Conservation (phyloP, 2,797 vertebrate species). For the Selene dorsalis region DNA sequence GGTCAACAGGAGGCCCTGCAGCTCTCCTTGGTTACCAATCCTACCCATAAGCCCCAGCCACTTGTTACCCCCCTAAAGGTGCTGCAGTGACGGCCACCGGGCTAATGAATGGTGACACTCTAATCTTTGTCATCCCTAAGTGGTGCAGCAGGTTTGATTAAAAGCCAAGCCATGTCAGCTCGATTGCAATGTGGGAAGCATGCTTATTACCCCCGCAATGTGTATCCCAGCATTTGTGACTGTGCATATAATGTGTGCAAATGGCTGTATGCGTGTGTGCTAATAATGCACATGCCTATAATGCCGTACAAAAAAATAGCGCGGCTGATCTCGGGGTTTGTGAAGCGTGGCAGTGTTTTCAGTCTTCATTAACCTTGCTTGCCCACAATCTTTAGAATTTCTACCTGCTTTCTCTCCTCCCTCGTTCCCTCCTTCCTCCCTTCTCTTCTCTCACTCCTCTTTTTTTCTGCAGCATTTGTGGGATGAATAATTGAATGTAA, state of each 20-base stretch:
- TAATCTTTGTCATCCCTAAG: slow-evolving; percentile 80
- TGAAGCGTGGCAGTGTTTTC: slow-evolving; percentile 69
- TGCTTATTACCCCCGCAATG: slow-evolving; percentile 51
- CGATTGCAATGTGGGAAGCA: slow-evolving; percentile 57
- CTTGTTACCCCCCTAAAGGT: slow-evolving; percentile 47
- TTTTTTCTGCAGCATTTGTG: slow-evolving; percentile 41
- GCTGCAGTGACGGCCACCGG: slow-evolving; percentile 61
- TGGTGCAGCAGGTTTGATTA: slow-evolving; percentile 80
- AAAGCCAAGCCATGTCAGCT: slow-evolving; percentile 67
- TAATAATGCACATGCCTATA: slow-evolving; percentile 33
- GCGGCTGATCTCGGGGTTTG: slow-evolving; percentile 58
- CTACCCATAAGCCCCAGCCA: slow-evolving; percentile 20
- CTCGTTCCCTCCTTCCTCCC: neutral
- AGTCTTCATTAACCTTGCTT: slow-evolving; percentile 76
- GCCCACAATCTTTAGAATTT: slow-evolving; percentile 59
- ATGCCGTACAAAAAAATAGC: slow-evolving; percentile 26
- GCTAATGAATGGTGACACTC: slow-evolving; percentile 80
- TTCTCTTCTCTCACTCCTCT: neutral
- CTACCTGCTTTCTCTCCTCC: slow-evolving; percentile 41
- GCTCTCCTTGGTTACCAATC: slow-evolving; percentile 17
- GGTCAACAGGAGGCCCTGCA: slow-evolving; percentile 41
- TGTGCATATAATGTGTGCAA: slow-evolving; percentile 46
- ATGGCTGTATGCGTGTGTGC: slow-evolving; percentile 11
- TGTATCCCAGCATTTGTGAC: slow-evolving; percentile 35
- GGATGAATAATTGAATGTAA: slow-evolving; percentile 73